Conservation (phyloP, 2,113 vertebrate genomes). For the Periophthalmodon schlosseri region DNA sequence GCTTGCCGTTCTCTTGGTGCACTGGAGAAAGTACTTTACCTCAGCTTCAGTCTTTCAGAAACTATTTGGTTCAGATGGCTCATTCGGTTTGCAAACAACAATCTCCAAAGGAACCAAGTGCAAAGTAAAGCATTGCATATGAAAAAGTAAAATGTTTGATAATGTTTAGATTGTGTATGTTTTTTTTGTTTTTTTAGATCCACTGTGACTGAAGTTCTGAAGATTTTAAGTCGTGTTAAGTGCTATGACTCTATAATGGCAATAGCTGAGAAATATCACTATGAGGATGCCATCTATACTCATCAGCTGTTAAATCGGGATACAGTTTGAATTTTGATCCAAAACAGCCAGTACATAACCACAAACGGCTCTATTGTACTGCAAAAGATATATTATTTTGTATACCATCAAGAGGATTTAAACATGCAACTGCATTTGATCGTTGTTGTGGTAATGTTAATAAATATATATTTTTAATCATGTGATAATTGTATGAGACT, state of each 20-base stretch:
- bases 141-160: not conserved
- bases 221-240: constrained; percentile 81
- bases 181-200: constrained; percentile 69
- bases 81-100: constrained; percentile 70
- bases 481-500: not conserved
- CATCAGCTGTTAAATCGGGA: constrained; percentile 69
- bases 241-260: constrained; percentile 79
- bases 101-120: constrained; percentile 46
- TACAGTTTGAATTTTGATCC: not conserved
- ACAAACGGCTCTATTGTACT: not conserved
- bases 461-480: not conserved
- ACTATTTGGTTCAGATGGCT: constrained; percentile 80
- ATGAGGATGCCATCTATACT: constrained; percentile 76
- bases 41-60: constrained; percentile 84
- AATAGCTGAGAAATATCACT: constrained; percentile 79
- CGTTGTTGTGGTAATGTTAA: not conserved
- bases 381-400: not conserved
- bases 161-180: not conserved
- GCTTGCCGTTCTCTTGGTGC: constrained; percentile 86
- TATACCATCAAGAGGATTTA: not conserved
- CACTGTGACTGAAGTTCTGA: constrained; percentile 80
- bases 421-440: not conserved
- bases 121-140: constrained; percentile 50
- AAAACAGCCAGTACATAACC: not conserved
- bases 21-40: constrained; percentile 69